phyloP scores from a whole-genome alignment of 1,140 invertebrate species.

The Penaeus vannamei region DNA sequence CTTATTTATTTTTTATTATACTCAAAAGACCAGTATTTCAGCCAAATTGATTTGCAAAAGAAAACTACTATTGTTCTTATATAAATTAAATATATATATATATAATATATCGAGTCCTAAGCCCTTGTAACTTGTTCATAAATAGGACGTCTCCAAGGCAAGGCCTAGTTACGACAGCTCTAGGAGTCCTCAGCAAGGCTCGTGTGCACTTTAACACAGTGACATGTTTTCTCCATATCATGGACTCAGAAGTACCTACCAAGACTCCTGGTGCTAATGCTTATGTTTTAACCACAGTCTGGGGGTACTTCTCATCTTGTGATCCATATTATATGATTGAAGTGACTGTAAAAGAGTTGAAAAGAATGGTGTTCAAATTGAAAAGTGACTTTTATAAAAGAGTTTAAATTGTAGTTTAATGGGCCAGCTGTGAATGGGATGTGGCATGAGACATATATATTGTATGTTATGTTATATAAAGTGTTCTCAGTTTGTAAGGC shows the following conservation, averaged over 20 bases:
- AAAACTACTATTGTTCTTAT: no score
- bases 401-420: background rate
- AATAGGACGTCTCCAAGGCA: no score
- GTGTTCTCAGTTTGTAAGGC: conserved; percentile 46
- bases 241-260: conserved; percentile 39
- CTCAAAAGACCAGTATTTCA: no score
- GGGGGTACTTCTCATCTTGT: conserved; percentile 39
- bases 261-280: conserved; percentile 57
- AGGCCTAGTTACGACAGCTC: no score
- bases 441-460: conserved; percentile 26
- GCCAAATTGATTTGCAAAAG: no score
- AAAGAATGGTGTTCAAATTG: background rate
- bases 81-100: no score
- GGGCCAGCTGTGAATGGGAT: conserved; percentile 3
- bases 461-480: conserved; percentile 34
- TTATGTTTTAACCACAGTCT: conserved; percentile 37
- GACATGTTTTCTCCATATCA: conserved; percentile 42
- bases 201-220: conserved; percentile 39
- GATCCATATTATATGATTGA: conserved; percentile 37
- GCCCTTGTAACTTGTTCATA: no score
- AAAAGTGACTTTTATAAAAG: no score
- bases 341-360: conserved; percentile 25
- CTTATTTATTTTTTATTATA: no score
- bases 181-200: conserved; percentile 25
- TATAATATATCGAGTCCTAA: no score